phyloP scores from a whole-genome alignment of 2,797 vertebrate species.

The Cyclopterus lumpus region DNA sequence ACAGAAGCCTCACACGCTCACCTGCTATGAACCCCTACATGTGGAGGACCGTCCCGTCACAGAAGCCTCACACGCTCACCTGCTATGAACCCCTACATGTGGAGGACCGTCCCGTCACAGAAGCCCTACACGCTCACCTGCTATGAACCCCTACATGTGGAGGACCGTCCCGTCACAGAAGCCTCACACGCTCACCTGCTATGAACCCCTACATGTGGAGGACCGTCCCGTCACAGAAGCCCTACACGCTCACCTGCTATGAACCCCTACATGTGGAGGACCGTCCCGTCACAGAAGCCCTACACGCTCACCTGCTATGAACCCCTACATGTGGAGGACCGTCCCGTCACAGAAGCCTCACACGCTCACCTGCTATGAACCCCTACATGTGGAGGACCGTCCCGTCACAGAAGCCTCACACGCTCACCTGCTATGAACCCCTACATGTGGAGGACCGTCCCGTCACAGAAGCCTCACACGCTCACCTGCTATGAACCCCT shows the following conservation, averaged over 20 bases:
- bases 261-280: too few relatives aligned
- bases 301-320: too few relatives aligned
- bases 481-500: conserved; percentile 60
- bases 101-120: conserved; percentile 54
- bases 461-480: conserved; percentile 47
- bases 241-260: conserved; percentile 15
- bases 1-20: conserved; percentile 38
- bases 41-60: conserved; percentile 59
- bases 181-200: conserved; percentile 23
- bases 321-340: conserved; percentile 70
- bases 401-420: conserved; percentile 49
- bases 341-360: conserved; percentile 49
- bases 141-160: too few relatives aligned
- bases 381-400: conserved; percentile 66
- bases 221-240: conserved; percentile 54
- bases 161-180: conserved; percentile 55
- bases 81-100: too few relatives aligned
- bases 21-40: too few relatives aligned
- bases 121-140: conserved; percentile 40
- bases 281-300: conserved; percentile 50
- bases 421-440: too few relatives aligned
- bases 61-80: conserved; percentile 38
- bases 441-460: conserved; percentile 64
- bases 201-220: too few relatives aligned
- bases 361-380: too few relatives aligned